Conservation (phyloP, 2,113 vertebrate genomes). For the Phrynosoma blainvillii region DNA sequence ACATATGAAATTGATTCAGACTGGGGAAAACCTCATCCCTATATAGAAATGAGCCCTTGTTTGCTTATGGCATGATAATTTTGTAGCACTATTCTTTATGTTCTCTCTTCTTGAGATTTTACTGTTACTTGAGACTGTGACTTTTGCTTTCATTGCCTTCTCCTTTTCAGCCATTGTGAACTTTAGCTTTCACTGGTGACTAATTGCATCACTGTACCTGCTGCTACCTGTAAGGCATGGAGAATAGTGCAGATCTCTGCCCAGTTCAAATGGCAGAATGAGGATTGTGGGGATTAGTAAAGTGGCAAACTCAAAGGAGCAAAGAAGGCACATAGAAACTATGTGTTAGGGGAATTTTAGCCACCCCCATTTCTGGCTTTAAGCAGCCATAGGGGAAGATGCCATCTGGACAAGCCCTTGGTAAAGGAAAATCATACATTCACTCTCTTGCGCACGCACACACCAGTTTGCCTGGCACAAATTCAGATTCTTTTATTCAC, state of each 20-base stretch:
- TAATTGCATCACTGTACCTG: neutral
- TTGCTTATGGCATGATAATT: neutral
- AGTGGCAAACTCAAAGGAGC: neutral
- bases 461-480: constrained; percentile 75
- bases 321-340: neutral
- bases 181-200: neutral
- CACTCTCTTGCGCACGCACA: neutral
- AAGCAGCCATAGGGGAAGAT: constrained; percentile 21
- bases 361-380: constrained; percentile 1
- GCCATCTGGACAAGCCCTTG: constrained; percentile 35
- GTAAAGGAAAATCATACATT: constrained; percentile 3
- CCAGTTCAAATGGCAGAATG: neutral
- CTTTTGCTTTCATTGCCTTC: neutral
- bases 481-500: constrained; percentile 78
- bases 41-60: neutral
- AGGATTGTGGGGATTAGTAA: neutral
- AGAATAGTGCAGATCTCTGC: neutral
- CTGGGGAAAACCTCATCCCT: neutral
- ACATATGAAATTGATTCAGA: no score
- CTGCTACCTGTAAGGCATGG: neutral
- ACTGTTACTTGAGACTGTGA: neutral
- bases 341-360: constrained; percentile 2
- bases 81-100: neutral
- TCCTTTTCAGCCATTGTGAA: neutral
- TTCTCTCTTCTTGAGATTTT: neutral